Evolutionary conservation across 2,113 vertebrate species (phyloP).

Genomic region (Pachyramphus minor): DNA sequence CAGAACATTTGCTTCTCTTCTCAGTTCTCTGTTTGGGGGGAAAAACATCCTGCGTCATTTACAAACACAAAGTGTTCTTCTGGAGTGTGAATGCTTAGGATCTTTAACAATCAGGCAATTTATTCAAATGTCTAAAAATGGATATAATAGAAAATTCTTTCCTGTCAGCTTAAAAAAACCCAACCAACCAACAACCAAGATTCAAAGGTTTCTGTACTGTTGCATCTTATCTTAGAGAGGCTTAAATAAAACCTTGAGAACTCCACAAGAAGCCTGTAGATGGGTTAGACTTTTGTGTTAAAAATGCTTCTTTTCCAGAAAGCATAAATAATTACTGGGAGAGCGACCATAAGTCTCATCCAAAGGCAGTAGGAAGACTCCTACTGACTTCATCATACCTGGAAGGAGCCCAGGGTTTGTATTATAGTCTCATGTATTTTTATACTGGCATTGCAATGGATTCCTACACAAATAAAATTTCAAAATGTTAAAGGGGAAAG

Average conservation of each 20-base stretch:
- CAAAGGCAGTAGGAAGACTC: slow-evolving; percentile 21
- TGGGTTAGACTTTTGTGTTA: not conserved
- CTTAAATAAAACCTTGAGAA: not conserved
- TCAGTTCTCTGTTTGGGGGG: not conserved
- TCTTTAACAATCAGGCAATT: slow-evolving; percentile 17
- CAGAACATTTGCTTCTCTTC: not conserved
- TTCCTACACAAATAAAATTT: slow-evolving; percentile 25
- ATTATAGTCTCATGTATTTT: slow-evolving; percentile 19
- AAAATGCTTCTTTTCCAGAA: slow-evolving; percentile 12
- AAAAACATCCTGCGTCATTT: not conserved
- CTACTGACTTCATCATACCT: not conserved
- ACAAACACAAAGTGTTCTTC: not conserved
- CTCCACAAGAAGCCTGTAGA: not conserved
- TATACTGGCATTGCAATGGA: not conserved
- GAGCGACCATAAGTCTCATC: not conserved
- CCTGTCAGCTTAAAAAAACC: not conserved
- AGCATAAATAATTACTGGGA: slow-evolving; percentile 17
- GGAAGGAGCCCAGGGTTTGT: slow-evolving; percentile 19
- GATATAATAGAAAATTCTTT: slow-evolving; percentile 11
- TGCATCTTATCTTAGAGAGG: not conserved
- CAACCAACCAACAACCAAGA: not conserved
- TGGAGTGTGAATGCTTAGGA: not conserved
- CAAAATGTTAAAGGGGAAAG: slow-evolving; percentile 45
- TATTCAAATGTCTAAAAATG: slow-evolving; percentile 19
- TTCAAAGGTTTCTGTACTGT: not conserved